Evolutionary conservation across 1,140 invertebrate species (phyloP), one percentile per base, ranked within the genome.

Genomic region (Orchesella cincta): DNA sequence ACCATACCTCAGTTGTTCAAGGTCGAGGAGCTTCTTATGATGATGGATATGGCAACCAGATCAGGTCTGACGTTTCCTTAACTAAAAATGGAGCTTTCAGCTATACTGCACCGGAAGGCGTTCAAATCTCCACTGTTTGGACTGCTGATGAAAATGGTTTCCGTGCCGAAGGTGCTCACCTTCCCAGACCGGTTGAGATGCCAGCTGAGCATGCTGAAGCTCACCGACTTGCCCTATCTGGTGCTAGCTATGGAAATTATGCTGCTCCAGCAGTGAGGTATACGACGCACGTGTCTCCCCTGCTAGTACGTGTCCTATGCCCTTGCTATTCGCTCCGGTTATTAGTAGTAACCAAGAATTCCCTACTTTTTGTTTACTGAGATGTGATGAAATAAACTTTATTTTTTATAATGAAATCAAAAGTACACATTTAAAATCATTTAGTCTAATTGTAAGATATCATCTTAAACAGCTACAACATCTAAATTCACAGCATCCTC

Each of bases 91-190:
- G 71, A 73, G 29, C 2, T 26, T 36, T 39, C 36, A 20, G 8
- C 18, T 73, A 73, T 35, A 73, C 71, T 14, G 5, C 34, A 14
- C 88, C 90, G 1, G 90, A 91, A 71, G 91, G 91, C 29, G 86
- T 88, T 1, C 81, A 88, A 39, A 89, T 90, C 77, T 88, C 87
- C 26, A 87, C 91, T 54, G 89, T 84, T 34, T 91, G 91, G 82
- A 89, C 90, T 62, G 90, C 90, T 33, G 89, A 89, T 76, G 86
- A 87, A 75, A 86, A 87, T 36, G 89, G 89, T 16, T 90, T 88
- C 83, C 85, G 85, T 72, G 85, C 89, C 18, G 83, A 86, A 74
- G 87, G 83, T 26, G 82, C 64, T 18, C 79, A 80, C 74, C 74
- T 84, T 46, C 83, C 83, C 5, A 80, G 31, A 67, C 62, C 62